A percentile compares a stretch with the other conserved stretches of the same genome.
Conservation (phyloP, 2,797 vertebrate species). For the Arrhamphus sclerolepis region DNA sequence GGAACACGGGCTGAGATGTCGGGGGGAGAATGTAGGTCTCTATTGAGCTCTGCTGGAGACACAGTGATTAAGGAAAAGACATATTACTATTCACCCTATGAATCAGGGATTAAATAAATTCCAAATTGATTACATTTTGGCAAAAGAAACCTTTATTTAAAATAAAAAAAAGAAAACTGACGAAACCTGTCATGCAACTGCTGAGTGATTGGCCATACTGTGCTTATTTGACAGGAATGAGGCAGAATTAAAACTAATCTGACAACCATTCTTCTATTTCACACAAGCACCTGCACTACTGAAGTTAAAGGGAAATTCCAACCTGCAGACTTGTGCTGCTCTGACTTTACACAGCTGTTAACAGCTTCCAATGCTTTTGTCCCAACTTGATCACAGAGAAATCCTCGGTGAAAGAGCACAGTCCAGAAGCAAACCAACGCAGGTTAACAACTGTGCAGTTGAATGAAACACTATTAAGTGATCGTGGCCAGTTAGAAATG, state of each 20-base stretch:
- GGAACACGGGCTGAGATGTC: constrained; percentile 68
- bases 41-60: constrained; percentile 72
- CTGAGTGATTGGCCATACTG: constrained; percentile 59
- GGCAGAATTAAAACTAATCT: constrained; percentile 60
- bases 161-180: too few species aligned
- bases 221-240: constrained; percentile 36
- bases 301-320: not conserved
- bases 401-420: constrained; percentile 13
- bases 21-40: constrained; percentile 64
- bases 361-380: constrained; percentile 3
- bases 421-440: not conserved
- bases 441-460: not conserved
- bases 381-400: constrained; percentile 20
- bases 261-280: constrained; percentile 54
- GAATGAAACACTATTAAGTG: not conserved
- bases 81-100: constrained; percentile 73
- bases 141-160: constrained; percentile 58
- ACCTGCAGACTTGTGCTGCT: not conserved
- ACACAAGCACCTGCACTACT: constrained; percentile 40
- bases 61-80: constrained; percentile 72
- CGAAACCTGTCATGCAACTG: constrained; percentile 46
- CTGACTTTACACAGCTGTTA: constrained; percentile 7
- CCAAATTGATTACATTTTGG: constrained; percentile 78
- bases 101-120: constrained; percentile 79
- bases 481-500: not conserved